Base-by-base conservation (phyloP, 2,888 invertebrate species). In the Lordiphosa fenestrarum region DNA sequence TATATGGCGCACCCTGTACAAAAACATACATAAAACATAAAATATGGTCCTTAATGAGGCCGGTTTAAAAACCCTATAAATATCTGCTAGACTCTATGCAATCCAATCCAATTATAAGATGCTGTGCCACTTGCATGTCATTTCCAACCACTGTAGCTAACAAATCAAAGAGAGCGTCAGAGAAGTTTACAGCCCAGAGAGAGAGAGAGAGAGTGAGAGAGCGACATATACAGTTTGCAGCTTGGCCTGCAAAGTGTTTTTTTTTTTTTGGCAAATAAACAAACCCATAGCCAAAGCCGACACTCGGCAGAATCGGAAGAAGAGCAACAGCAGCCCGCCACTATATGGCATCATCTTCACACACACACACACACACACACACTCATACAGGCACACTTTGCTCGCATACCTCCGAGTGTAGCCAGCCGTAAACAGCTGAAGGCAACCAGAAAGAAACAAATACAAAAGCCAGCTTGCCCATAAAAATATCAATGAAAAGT, bases 401-500 rank as follows among this genome's bases (percentile, higher is more conserved):
- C 7, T 35, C 30, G 30, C 39, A 35, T 25, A 42, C 7, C 37
- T 21, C 46, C 46, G 66, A 53, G 73, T 69, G 72, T 59, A 58
- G 50, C 70, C 58, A 66, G 62, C 73, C 80, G 70, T 72, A 61
- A 80, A 70, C 49, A 73, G 75, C 69, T 50, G 49, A 67, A 76
- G 55, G 42, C 23, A 60, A 39, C 50, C 51, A 66, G 62, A 57
- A 48, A 51, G 54, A 68, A 68, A 49, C 59, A 69, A 71, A 71
- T 63, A 68, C 48, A 60, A 73, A 63, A 61, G n/a, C 23, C 30
- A 39, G n/a, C 50, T 58, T 60, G 40, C 56, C 67, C 63, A 73
- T 81, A 74, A 80, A 84, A 80, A 81, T 81, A 84, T 80, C 84
- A 80, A 81, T 80, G 78, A 73, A 62, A 67, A 53, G 41, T 74